These are phyloP conservation scores for Crocallis elinguaria DNA, from an alignment of 2,888 invertebrate genomes.

Conservation along the genomic window DNA sequence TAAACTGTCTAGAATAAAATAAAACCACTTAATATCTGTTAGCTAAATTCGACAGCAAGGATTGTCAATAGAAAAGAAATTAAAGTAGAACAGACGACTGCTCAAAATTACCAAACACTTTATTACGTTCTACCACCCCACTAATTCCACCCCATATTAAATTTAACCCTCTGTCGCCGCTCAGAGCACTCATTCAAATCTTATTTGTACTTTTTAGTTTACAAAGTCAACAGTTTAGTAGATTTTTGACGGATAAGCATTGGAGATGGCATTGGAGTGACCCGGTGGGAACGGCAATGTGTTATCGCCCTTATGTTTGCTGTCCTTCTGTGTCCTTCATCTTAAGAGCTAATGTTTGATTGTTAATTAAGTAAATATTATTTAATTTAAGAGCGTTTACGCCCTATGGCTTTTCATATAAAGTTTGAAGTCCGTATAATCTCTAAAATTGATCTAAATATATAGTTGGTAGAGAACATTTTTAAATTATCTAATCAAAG, in stretches of 20 bases:
- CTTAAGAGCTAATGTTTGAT: constrained; percentile 9
- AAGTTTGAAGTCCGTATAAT: too few relatives aligned
- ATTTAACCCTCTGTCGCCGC: constrained; percentile 26
- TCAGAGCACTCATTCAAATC: constrained; percentile 69
- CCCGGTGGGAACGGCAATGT: constrained; percentile 21
- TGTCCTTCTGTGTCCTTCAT: constrained; percentile 4
- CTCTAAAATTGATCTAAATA: too few relatives aligned
- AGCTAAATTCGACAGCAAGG: neutral
- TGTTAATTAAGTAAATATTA: neutral
- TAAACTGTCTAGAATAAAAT: too few relatives aligned
- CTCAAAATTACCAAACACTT: constrained; percentile 37
- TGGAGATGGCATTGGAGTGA: constrained; percentile 27
- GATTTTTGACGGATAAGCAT: constrained; percentile 47
- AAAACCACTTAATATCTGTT: too few relatives aligned
- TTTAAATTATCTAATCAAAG: too few relatives aligned
- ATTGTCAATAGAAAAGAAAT: constrained; percentile 5
- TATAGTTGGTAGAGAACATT: too few relatives aligned
- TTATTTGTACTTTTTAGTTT: constrained; percentile 81
- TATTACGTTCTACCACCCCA: constrained; percentile 33
- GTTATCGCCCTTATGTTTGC: constrained; percentile 18
- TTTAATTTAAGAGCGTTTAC: too few relatives aligned
- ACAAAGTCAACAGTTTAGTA: constrained; percentile 71
- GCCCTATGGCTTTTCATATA: too few relatives aligned
- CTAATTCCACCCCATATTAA: constrained; percentile 30
- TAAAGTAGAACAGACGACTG: constrained; percentile 16